Conservation (phyloP, 2,888 invertebrate genomes). For the Gisinianus flammeolus region DNA sequence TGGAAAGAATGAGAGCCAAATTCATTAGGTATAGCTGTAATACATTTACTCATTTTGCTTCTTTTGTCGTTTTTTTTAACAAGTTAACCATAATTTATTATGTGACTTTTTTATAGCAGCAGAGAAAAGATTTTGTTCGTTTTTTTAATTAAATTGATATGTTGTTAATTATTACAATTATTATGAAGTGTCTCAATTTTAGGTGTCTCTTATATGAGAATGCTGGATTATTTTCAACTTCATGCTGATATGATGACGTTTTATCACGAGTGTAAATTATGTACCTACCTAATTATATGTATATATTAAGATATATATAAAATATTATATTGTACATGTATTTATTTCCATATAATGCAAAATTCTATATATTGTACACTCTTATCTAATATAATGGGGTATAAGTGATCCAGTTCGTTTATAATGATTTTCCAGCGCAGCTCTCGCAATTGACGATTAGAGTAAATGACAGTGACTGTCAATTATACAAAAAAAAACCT, state of each 20-base stretch:
- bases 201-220: neutral
- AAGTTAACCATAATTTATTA: conserved; percentile 19
- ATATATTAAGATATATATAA: neutral
- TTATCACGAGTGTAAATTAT: conserved; percentile 7
- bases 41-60: neutral
- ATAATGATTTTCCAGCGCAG: conserved; percentile 33
- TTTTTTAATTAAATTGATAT: conserved; percentile 4
- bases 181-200: neutral
- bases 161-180: neutral
- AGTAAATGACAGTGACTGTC: conserved; percentile 22
- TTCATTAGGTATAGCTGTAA: neutral
- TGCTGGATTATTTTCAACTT: conserved; percentile 13
- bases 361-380: neutral
- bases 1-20: neutral
- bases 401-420: conserved; percentile 11
- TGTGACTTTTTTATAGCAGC: no score
- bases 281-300: conserved; percentile 8
- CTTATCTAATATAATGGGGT: neutral
- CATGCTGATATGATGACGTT: no score
- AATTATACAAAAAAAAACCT: neutral
- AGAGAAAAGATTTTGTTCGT: conserved; percentile 10
- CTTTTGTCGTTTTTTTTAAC: no score
- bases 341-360: conserved; percentile 19
- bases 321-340: conserved; percentile 1
- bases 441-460: conserved; percentile 26